A percentile compares a stretch with the other conserved stretches of the same genome.
These are phyloP conservation scores for Aphelocoma californica DNA, from an alignment of 2,797 vertebrate species.

Conservation along the genomic window DNA sequence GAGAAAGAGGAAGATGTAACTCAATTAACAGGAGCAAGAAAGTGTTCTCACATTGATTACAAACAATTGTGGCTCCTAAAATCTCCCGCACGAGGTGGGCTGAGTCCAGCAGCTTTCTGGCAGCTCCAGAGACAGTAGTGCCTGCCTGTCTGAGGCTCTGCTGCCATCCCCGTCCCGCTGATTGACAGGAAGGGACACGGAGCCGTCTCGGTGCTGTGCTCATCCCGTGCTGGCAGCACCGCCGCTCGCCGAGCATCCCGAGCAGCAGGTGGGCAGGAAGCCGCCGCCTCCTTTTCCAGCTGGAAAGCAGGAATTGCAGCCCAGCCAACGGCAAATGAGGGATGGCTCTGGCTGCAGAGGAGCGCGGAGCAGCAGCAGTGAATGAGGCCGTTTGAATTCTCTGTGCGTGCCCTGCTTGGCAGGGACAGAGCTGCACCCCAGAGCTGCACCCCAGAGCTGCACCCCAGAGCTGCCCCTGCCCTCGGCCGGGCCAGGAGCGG, in stretches of 20 bases:
- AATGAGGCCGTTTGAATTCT: background rate
- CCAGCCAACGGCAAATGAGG: background rate
- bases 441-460: background rate
- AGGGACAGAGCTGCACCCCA: background rate
- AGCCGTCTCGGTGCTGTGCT: background rate
- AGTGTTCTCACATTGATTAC: background rate
- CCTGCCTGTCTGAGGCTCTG: background rate
- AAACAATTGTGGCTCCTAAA: background rate
- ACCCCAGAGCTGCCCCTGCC: background rate
- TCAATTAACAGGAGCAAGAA: background rate
- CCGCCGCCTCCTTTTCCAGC: background rate
- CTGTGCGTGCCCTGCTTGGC: background rate
- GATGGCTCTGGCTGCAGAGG: background rate
- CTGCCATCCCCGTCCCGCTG: background rate
- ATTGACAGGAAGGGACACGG: background rate
- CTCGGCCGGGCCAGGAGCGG: background rate
- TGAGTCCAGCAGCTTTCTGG: background rate
- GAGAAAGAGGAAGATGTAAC: background rate
- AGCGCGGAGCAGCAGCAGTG: background rate
- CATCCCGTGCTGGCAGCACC: background rate
- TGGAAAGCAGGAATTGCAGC: background rate
- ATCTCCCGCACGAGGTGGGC: background rate
- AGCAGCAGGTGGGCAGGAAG: slow-evolving; percentile 9
- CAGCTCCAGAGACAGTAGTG: background rate
- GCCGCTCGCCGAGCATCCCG: background rate